Evolutionary conservation across 1,140 invertebrate species (phyloP).

Genomic region (Araneus ventricosus): DNA sequence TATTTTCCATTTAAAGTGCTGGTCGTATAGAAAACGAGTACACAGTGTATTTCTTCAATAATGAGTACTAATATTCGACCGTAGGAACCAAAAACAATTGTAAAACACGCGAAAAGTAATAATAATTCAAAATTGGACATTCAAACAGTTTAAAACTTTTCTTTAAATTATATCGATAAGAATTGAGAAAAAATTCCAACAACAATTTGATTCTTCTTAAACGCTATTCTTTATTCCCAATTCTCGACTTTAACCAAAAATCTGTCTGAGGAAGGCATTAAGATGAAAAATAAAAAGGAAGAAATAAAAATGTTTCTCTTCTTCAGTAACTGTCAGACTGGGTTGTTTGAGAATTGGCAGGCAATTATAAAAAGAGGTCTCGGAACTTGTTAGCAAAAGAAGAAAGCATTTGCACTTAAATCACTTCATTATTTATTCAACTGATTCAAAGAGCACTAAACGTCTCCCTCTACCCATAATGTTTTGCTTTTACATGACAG

Average conservation of each 20-base stretch:
- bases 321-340: conserved; percentile 14
- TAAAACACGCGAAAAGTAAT: too few species aligned
- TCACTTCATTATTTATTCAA: conserved; percentile 43
- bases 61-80: too few species aligned
- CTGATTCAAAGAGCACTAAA: conserved; percentile 18
- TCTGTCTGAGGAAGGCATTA: background rate
- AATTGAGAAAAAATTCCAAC: too few species aligned
- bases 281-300: background rate
- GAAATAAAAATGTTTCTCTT: background rate
- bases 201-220: background rate
- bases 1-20: too few species aligned
- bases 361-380: background rate
- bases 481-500: background rate
- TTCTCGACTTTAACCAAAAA: background rate
- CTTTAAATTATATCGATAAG: too few species aligned
- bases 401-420: conserved; percentile 49
- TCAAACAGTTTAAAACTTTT: too few species aligned
- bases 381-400: background rate
- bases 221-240: background rate
- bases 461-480: background rate
- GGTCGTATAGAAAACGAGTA: too few species aligned
- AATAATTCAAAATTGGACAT: too few species aligned
- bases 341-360: background rate
- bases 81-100: too few species aligned
- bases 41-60: too few species aligned